Base-by-base conservation (phyloP, 2,888 invertebrate genomes). In the Luperina nickerlii region DNA sequence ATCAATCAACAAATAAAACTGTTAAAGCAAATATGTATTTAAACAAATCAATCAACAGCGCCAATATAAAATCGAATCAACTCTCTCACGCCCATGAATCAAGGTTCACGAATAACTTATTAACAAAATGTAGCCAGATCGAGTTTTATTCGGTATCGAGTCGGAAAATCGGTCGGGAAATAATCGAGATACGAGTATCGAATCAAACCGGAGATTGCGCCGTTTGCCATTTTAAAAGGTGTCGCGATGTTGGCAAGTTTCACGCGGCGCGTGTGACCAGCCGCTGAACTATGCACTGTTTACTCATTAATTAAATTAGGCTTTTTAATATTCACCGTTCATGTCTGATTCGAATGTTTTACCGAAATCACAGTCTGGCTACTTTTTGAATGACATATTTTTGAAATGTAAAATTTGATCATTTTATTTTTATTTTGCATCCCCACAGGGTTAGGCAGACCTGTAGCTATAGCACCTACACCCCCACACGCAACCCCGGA, bases 151-250 rank as follows among this genome's bases (percentile, higher is more conserved):
- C 90, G 84, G 91, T 89, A 89, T 90, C 91, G 92, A 92, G 88
- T 93, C 89, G 92, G 92, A 94, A 93, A 94, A 95, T 94, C 92
- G 91, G 90, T 89, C 90, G 91, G 94, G 90, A 93, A 94, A 95
- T 95, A 95, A 95, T 95, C 94, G 93, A 92, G 91, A 93, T 89
- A 87, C 90, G 92, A 91, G 91, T 92, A 94, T 93, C 93, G 93
- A 92, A 89, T 92, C 90, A 92, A 87, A 84, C 84, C 94, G 95
- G 96, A 96, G 94, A 96, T 96, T 94, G 93, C 91, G 82, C 94
- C 92, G 94, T 95, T 95, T 93, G 92, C 92, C 92, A 91, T 93
- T 95, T 93, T 93, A 92, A 95, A 94, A 93, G 92, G 93, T 90
- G 91, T 91, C 87, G 84, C 85, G 81, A 85, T 73, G 81, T 82